Evolutionary conservation across 2,797 vertebrate genomes (phyloP).

Genomic region (Ceyx erithaca): DNA sequence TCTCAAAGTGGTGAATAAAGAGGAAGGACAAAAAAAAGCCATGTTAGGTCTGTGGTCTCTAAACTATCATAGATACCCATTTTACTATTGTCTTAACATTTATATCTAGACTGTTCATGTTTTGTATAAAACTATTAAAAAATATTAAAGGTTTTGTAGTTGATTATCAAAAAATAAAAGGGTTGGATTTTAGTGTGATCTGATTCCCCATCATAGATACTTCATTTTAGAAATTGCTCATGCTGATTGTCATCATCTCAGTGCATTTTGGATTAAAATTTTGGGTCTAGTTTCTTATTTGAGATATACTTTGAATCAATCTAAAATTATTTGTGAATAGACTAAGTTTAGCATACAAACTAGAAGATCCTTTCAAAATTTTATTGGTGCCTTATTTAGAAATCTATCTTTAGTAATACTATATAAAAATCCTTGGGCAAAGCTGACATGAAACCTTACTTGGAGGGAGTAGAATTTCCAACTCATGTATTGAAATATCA

Average conservation of each 20-base stretch:
- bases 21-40: not conserved
- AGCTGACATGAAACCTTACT: not conserved
- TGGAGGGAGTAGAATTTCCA: not conserved
- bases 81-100: not conserved
- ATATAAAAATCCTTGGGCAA: not conserved
- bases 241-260: not conserved
- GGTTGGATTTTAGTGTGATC: not conserved
- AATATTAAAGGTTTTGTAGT: not conserved
- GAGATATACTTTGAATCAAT: not conserved
- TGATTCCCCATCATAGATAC: not conserved
- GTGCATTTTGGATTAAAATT: not conserved
- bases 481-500: not conserved
- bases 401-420: not conserved
- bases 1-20: not conserved
- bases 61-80: not conserved
- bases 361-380: not conserved
- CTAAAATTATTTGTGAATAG: not conserved
- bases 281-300: not conserved
- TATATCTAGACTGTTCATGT: not conserved
- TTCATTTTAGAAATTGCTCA: not conserved
- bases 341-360: not conserved
- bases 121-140: not conserved
- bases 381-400: not conserved
- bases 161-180: not conserved
- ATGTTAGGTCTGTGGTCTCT: not conserved